These are phyloP conservation scores for Bubo blakistoni DNA, from an alignment of 2,113 vertebrate species.

Conservation along the genomic window DNA sequence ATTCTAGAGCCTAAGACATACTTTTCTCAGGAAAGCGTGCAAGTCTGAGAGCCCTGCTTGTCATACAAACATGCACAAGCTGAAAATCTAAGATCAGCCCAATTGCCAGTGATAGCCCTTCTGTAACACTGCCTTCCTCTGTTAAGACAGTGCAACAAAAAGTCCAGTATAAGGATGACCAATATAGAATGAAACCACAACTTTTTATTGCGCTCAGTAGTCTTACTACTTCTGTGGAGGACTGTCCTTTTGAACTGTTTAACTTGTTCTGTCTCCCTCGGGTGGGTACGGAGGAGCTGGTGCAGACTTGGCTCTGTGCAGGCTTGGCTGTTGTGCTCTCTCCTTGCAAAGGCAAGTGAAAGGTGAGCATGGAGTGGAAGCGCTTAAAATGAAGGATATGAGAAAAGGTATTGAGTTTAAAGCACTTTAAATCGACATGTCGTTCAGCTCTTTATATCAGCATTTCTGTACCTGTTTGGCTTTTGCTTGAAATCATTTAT, in stretches of 20 bases:
- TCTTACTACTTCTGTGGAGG: background rate
- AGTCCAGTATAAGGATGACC: background rate
- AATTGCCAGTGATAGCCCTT: background rate
- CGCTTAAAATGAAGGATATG: background rate
- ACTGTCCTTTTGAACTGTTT: background rate
- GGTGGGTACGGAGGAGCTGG: background rate
- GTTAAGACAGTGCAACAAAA: background rate
- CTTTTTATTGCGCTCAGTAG: background rate
- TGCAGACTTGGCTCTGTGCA: background rate
- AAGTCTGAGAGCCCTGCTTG: background rate
- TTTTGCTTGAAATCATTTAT: background rate
- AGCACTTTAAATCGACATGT: background rate
- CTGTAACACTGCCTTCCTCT: background rate
- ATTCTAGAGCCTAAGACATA: background rate
- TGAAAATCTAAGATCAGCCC: background rate
- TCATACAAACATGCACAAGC: fast-evolving
- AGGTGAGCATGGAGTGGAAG: fast-evolving
- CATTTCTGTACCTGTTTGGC: background rate
- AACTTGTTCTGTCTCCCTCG: background rate
- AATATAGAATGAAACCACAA: background rate
- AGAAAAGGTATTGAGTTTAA: background rate
- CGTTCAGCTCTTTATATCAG: background rate
- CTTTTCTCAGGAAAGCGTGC: background rate
- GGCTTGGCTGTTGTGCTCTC: background rate
- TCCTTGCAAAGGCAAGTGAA: background rate